These are phyloP conservation scores for Forbesichthys papilliferus DNA, from an alignment of 2,113 vertebrate species.

Conservation along the genomic window DNA sequence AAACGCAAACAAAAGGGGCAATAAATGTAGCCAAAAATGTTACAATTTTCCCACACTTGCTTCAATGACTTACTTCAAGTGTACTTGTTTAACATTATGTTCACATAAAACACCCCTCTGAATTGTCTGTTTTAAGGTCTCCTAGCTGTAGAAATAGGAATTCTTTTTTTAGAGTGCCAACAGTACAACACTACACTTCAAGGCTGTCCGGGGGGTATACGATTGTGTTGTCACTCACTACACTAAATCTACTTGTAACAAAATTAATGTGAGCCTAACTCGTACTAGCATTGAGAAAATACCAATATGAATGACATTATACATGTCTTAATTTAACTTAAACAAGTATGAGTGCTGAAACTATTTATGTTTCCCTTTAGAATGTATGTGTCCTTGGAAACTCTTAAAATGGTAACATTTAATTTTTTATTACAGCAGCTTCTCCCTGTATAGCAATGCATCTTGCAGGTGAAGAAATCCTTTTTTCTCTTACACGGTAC, in stretches of 20 bases:
- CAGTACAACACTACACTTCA: slow-evolving; percentile 51
- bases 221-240: slow-evolving; percentile 58
- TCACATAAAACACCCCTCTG: slow-evolving; percentile 53
- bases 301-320: slow-evolving; percentile 15
- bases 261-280: slow-evolving; percentile 31
- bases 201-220: slow-evolving; percentile 35
- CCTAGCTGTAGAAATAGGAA: slow-evolving; percentile 48
- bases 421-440: slow-evolving; percentile 1
- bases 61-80: slow-evolving; percentile 15
- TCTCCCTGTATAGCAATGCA: background rate
- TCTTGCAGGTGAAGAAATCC: background rate
- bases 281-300: background rate
- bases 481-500: background rate
- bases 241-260: slow-evolving; percentile 27
- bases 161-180: slow-evolving; percentile 54
- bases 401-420: slow-evolving; percentile 5
- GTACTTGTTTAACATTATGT: slow-evolving; percentile 16
- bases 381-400: slow-evolving; percentile 11
- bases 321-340: slow-evolving; percentile 5
- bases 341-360: slow-evolving; percentile 3
- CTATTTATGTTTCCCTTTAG: background rate
- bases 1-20: slow-evolving; percentile 2
- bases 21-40: slow-evolving; percentile 44
- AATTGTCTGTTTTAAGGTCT: slow-evolving; percentile 43
- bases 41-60: slow-evolving; percentile 59